Evolutionary conservation across 2,797 vertebrate species (phyloP).

Genomic region (Onychomys leucogaster): DNA sequence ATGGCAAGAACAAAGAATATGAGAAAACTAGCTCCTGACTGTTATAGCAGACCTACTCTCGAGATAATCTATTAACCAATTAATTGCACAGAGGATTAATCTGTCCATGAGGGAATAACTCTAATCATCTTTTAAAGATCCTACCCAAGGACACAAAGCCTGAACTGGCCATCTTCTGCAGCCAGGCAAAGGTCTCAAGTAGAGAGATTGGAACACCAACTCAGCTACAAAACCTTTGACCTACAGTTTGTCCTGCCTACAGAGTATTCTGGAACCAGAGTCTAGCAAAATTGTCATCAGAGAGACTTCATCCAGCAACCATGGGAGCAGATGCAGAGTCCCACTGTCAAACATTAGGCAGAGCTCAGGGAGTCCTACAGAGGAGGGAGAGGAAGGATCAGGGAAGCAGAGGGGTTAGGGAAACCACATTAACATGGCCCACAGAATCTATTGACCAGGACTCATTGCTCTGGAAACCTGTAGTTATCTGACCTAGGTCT

Average conservation of each 20-base stretch:
- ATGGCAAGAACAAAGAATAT: not conserved
- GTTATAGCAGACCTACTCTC: not conserved
- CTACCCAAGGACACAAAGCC: not conserved
- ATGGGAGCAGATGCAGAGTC: not conserved
- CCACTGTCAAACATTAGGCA: not conserved
- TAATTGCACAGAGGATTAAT: not conserved
- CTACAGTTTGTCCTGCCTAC: not conserved
- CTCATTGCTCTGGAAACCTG: no score
- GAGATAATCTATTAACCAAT: not conserved
- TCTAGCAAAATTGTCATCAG: not conserved
- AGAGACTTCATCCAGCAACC: not conserved
- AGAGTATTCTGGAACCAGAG: not conserved
- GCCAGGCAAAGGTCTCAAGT: not conserved
- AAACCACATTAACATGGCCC: not conserved
- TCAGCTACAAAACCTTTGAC: no score
- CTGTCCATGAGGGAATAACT: not conserved
- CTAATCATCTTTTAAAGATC: not conserved
- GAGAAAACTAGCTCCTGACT: not conserved
- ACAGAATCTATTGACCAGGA: not conserved
- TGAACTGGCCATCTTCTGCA: not conserved
- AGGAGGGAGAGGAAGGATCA: not conserved
- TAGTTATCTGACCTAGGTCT: no score
- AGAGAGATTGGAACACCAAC: not conserved
- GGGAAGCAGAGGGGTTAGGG: not conserved
- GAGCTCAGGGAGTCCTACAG: not conserved